These are phyloP conservation scores for Neogobius melanostomus DNA, from an alignment of 2,113 vertebrate species.

Conservation along the genomic window DNA sequence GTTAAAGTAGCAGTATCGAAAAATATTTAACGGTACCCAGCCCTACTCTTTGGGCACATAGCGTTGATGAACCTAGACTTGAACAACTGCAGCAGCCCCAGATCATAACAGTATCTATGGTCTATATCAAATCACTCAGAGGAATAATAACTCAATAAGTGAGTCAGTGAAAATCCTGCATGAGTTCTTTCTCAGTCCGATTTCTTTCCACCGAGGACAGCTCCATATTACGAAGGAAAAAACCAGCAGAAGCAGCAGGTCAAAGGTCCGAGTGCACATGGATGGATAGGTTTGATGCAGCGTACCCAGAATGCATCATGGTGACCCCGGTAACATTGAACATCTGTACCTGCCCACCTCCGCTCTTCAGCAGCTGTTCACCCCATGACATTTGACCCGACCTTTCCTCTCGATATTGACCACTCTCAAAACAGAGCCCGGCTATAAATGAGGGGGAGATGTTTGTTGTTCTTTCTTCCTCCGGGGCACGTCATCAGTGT, in stretches of 20 bases:
- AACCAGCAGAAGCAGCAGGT: conserved; percentile 26
- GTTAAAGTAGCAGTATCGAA: too few relatives aligned
- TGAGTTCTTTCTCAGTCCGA: neutral
- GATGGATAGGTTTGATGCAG: conserved; percentile 45
- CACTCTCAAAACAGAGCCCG: conserved; percentile 25
- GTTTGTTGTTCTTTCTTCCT: conserved; percentile 37
- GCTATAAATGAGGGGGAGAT: conserved; percentile 18
- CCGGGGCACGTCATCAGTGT: conserved; percentile 24
- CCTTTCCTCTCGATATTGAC: conserved; percentile 40
- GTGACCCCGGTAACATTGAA: conserved; percentile 67
- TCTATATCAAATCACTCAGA: too few relatives aligned
- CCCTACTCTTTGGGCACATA: too few relatives aligned
- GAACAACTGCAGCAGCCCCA: too few relatives aligned
- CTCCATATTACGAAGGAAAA: conserved; percentile 26
- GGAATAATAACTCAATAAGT: too few relatives aligned
- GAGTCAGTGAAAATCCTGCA: neutral
- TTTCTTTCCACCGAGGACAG: conserved; percentile 9
- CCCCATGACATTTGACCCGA: conserved; percentile 51
- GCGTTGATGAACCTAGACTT: too few relatives aligned
- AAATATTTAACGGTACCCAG: too few relatives aligned
- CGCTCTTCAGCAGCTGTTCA: conserved; percentile 61
- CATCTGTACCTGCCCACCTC: conserved; percentile 74
- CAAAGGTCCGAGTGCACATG: conserved; percentile 64
- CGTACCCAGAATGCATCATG: conserved; percentile 63
- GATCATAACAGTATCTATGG: too few relatives aligned